Conservation (phyloP, 2,113 vertebrate species). For the Callospermophilus lateralis region DNA sequence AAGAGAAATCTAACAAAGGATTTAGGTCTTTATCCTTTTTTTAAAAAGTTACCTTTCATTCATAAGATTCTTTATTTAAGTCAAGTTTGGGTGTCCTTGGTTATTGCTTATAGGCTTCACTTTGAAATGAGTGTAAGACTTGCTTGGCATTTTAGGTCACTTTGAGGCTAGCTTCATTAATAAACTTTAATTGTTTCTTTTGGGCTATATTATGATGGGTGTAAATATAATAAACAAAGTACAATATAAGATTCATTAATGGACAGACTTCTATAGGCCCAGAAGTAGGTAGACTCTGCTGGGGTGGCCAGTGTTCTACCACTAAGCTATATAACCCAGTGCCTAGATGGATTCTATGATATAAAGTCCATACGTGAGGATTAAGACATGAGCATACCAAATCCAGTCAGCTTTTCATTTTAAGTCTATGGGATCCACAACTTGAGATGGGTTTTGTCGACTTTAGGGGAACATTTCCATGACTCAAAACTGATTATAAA, state of each 20-base stretch:
- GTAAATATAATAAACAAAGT: not conserved
- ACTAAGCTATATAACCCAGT: not conserved
- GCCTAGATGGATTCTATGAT: not conserved
- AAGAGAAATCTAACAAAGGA: not conserved
- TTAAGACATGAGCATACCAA: not conserved
- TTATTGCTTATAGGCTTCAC: not conserved
- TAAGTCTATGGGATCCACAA: not conserved
- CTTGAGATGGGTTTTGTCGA: not conserved
- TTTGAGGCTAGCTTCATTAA: constrained; percentile 39
- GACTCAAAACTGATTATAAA: not conserved
- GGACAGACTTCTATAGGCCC: not conserved
- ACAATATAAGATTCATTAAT: constrained; percentile 1
- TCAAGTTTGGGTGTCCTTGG: not conserved
- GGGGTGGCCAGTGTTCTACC: not conserved
- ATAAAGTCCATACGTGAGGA: not conserved
- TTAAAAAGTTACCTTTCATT: not conserved
- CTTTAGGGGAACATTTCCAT: not conserved
- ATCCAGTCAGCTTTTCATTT: not conserved
- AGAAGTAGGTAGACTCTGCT: not conserved
- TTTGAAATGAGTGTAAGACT: constrained; percentile 46
- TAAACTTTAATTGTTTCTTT: constrained; percentile 12
- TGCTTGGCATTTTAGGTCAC: constrained; percentile 42
- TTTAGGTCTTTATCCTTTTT: not conserved
- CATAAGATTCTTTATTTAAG: not conserved
- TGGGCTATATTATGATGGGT: not conserved